Conservation (phyloP, 2,888 invertebrate species). For the Thymelicus lineola region DNA sequence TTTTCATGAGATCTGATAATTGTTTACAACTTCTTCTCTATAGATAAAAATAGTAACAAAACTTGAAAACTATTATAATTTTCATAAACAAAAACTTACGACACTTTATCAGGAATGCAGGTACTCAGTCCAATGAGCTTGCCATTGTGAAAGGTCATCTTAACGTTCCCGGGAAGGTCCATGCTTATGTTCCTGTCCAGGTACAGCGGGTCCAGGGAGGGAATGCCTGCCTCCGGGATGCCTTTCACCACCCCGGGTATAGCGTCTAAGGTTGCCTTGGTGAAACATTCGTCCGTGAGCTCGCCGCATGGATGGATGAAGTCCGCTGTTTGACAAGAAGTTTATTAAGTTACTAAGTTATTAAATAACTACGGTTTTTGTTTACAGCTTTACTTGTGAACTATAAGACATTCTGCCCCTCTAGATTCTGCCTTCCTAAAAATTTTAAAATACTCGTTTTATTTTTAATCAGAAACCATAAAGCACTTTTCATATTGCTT, state of each 20-base stretch:
- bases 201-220: conserved; percentile 68
- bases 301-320: conserved; percentile 77
- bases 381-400: too few relatives aligned
- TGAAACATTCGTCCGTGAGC: conserved; percentile 76
- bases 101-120: conserved; percentile 75
- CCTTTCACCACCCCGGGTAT: conserved; percentile 76
- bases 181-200: conserved; percentile 76
- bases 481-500: too few relatives aligned
- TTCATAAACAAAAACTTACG: conserved; percentile 62
- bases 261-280: conserved; percentile 74
- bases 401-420: too few relatives aligned
- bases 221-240: conserved; percentile 74
- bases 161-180: conserved; percentile 72
- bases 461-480: too few relatives aligned
- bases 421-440: too few relatives aligned
- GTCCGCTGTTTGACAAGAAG: conserved; percentile 59
- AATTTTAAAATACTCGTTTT: too few relatives aligned
- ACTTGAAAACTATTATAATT: too few relatives aligned
- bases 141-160: conserved; percentile 79
- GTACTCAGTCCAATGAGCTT: conserved; percentile 69
- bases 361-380: too few relatives aligned
- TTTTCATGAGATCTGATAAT: too few relatives aligned
- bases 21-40: too few relatives aligned
- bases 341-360: too few relatives aligned
- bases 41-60: too few relatives aligned